Percentiles rank a stretch among this genome's conserved stretches.
Conservation (phyloP, 2,888 invertebrate genomes). For the Pheosia gnoma region DNA sequence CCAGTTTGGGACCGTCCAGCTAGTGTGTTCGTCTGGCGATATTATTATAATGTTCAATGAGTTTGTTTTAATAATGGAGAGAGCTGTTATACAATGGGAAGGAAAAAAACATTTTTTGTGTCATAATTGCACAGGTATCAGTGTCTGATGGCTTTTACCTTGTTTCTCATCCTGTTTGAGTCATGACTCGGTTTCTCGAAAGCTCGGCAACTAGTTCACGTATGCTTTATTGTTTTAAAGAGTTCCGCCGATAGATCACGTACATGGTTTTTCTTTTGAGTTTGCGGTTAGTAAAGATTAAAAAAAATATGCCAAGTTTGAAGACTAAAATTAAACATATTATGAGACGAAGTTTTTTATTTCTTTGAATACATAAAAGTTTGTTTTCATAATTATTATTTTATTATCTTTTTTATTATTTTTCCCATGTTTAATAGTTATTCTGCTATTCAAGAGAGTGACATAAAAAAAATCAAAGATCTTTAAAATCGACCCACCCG, state of each 20-base stretch:
- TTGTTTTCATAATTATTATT: no score
- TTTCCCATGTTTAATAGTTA: no score
- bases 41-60: no score
- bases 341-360: background rate
- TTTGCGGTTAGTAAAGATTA: background rate
- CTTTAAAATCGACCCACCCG: no score
- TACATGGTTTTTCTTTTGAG: conserved; percentile 8
- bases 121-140: background rate
- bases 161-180: background rate
- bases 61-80: no score
- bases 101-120: background rate
- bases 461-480: no score
- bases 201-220: conserved; percentile 13
- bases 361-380: no score
- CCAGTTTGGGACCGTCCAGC: no score
- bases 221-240: conserved; percentile 20
- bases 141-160: background rate
- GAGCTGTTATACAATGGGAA: background rate
- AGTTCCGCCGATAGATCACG: conserved; percentile 16
- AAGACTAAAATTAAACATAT: background rate
- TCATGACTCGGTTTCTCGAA: conserved; percentile 1
- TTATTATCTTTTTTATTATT: no score
- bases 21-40: no score
- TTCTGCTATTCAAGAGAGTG: no score
- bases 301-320: background rate